These are phyloP conservation scores for Lepidurus arcticus DNA, from an alignment of 1,140 invertebrate genomes.

Conservation along the genomic window DNA sequence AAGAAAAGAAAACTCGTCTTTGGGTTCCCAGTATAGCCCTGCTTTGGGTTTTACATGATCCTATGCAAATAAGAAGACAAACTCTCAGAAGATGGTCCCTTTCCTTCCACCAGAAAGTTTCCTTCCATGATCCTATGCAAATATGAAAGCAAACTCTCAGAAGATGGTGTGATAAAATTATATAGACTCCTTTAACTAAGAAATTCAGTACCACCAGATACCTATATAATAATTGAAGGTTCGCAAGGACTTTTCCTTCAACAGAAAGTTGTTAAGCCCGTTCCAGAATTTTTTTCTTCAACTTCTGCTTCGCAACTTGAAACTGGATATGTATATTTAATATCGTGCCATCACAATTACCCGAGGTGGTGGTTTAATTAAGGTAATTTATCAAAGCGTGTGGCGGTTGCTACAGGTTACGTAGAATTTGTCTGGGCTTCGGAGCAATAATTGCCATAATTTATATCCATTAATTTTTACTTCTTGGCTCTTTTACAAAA, in stretches of 20 bases:
- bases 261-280: neutral
- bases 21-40: no score
- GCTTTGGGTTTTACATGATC: neutral
- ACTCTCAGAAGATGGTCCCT: neutral
- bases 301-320: neutral
- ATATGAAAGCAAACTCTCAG: neutral
- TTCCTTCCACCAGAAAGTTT: no score
- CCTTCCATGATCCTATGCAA: constrained; percentile 1
- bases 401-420: no score
- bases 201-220: neutral
- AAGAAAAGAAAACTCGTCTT: neutral
- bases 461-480: neutral
- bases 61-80: neutral
- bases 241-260: neutral
- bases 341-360: no score
- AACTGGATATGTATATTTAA: neutral
- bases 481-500: neutral
- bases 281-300: neutral
- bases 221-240: neutral
- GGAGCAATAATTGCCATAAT: no score
- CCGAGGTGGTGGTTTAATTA: no score
- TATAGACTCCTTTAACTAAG: neutral
- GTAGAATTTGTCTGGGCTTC: no score
- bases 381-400: no score
- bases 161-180: neutral